Conservation (phyloP, 2,113 vertebrate species). For the Regulus satrapa region DNA sequence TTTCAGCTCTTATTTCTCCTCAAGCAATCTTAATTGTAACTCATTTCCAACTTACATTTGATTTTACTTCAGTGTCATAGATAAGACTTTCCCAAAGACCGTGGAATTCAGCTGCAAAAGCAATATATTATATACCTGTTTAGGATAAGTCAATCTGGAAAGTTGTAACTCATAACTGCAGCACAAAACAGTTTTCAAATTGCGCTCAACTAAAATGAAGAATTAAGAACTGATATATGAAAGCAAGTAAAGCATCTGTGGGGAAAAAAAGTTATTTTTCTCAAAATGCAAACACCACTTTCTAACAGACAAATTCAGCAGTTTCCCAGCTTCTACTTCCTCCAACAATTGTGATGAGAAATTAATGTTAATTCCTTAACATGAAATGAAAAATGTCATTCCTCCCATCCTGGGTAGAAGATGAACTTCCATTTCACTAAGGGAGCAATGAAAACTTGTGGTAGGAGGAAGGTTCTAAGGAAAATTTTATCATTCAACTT, state of each 20-base stretch:
- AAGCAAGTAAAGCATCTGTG: neutral
- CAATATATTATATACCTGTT: neutral
- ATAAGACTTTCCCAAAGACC: slow-evolving; percentile 96
- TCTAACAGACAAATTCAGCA: neutral
- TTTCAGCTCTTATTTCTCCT: neutral
- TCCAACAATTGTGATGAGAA: neutral
- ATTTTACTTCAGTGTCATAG: slow-evolving; percentile 89
- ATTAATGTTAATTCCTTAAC: neutral
- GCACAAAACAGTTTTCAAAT: neutral
- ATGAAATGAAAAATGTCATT: neutral
- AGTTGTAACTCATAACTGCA: neutral
- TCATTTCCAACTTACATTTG: slow-evolving; percentile 77
- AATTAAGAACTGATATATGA: neutral
- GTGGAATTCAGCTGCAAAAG: slow-evolving; percentile 87
- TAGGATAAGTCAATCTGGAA: neutral
- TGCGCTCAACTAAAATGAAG: neutral
- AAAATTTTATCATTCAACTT: neutral
- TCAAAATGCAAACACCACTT: neutral
- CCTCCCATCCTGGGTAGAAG: neutral
- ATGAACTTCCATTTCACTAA: neutral
- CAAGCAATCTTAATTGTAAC: neutral
- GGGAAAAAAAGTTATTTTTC: neutral
- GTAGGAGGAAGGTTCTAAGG: neutral
- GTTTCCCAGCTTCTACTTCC: neutral
- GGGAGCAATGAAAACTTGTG: neutral